phyloP scores from a whole-genome alignment of 1,140 invertebrate genomes.

The Brachystomella parvula region DNA sequence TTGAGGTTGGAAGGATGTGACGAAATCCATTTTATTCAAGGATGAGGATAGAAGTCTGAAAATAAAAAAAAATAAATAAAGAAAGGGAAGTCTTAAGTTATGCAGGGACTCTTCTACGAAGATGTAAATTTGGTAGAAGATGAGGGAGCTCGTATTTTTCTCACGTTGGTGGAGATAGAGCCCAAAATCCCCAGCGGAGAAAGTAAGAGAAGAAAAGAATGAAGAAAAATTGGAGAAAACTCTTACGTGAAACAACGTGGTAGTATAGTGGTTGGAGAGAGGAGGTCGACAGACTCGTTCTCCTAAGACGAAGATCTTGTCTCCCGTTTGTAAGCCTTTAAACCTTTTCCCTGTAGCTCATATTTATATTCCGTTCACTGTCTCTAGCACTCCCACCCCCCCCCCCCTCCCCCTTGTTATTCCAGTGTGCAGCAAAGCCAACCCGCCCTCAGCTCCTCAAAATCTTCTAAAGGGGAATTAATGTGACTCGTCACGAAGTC shows the following conservation, averaged over 20 bases:
- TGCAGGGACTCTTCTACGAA: conserved; percentile 23
- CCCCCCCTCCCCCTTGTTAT: background rate
- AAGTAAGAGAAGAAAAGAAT: background rate
- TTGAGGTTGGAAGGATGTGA: conserved; percentile 7
- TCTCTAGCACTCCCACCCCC: background rate
- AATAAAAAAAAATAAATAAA: background rate
- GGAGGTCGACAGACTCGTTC: too few relatives aligned
- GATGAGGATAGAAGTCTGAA: background rate
- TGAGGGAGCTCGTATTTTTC: conserved; percentile 33
- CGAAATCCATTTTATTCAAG: background rate
- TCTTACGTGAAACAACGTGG: background rate
- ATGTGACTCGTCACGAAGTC: background rate
- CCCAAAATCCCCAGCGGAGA: conserved; percentile 21
- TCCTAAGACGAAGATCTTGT: background rate
- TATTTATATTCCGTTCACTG: background rate
- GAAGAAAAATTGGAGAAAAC: conserved; percentile 9
- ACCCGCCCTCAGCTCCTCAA: too few relatives aligned
- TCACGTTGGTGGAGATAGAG: conserved; percentile 31
- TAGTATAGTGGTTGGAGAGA: background rate
- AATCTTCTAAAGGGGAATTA: background rate
- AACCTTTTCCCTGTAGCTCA: background rate
- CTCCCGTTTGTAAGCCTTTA: background rate
- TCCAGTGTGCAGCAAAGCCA: background rate
- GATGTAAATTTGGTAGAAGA: conserved; percentile 27
- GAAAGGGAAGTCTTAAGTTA: conserved; percentile 13